These are phyloP conservation scores for Tauraco hartlaubi DNA, from an alignment of 2,797 vertebrate genomes.

Conservation along the genomic window DNA sequence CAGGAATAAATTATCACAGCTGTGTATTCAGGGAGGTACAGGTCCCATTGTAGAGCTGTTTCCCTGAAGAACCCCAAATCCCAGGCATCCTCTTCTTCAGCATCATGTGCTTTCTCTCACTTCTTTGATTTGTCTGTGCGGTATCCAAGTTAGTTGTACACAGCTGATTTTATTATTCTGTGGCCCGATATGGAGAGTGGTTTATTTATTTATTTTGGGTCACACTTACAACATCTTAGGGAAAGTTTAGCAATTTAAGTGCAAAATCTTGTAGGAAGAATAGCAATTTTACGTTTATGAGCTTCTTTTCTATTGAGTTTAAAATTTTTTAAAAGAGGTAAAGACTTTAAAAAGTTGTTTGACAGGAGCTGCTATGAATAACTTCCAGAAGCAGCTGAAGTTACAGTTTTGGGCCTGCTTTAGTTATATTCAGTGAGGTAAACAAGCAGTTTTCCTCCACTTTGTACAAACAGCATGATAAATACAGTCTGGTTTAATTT, in stretches of 20 bases:
- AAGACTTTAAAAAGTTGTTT: not conserved
- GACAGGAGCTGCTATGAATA: not conserved
- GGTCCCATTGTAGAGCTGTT: not conserved
- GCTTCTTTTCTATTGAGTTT: not conserved
- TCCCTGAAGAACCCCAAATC: not conserved
- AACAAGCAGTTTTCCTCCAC: not conserved
- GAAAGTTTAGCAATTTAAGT: not conserved
- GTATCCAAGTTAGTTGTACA: not conserved
- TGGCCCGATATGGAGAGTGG: not conserved
- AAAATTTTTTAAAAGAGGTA: not conserved
- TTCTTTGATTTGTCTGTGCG: not conserved
- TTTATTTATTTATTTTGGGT: not conserved
- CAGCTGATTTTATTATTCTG: not conserved
- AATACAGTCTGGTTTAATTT: constrained; percentile 35
- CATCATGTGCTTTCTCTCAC: not conserved
- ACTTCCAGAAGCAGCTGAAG: not conserved
- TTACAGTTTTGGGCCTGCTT: not conserved
- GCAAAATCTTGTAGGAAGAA: not conserved
- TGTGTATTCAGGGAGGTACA: not conserved
- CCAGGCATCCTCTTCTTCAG: not conserved
- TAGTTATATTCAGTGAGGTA: not conserved
- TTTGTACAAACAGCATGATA: not conserved
- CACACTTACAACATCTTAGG: rapidly evolving
- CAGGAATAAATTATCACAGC: not conserved
- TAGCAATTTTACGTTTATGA: not conserved